phyloP scores from a whole-genome alignment of 30 jellyfish, hydroid and myxozoan genomes.

The Aurelia sp. region DNA sequence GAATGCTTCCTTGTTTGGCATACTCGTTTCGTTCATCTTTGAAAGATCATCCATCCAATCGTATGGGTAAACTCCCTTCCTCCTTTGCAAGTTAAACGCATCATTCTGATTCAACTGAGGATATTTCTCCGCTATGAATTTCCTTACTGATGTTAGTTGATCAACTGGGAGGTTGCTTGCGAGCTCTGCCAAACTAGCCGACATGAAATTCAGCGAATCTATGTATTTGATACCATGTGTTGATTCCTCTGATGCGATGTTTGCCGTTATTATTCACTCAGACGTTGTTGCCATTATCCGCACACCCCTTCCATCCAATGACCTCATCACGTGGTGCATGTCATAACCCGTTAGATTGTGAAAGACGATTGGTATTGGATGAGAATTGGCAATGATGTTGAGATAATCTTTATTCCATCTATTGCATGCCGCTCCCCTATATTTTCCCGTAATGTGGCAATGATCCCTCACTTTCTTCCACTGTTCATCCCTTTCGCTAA shows the following conservation, averaged over 20 bases:
- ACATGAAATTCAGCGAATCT: neutral
- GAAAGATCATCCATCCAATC: slow-evolving; percentile 32
- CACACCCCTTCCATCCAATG: neutral
- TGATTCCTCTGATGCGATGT: neutral
- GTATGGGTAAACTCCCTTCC: slow-evolving; percentile 75
- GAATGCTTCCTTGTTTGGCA: neutral
- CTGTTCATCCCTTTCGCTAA: neutral
- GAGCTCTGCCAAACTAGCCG: slow-evolving; percentile 1
- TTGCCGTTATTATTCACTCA: neutral
- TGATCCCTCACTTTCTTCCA: slow-evolving; percentile 13
- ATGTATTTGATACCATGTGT: slow-evolving; percentile 3
- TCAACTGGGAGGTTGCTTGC: slow-evolving; percentile 6
- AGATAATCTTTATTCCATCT: too few relatives aligned
- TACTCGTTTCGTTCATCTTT: neutral
- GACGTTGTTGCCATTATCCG: neutral
- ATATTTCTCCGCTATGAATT: neutral
- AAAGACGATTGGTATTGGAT: slow-evolving; percentile 18
- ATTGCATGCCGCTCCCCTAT: slow-evolving; percentile 7
- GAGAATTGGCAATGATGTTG: too few relatives aligned
- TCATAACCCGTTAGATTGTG: slow-evolving; percentile 39
- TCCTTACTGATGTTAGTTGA: neutral
- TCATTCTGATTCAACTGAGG: neutral
- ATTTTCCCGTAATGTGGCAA: slow-evolving; percentile 21
- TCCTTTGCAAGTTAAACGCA: neutral
- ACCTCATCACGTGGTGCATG: slow-evolving; percentile 8